phyloP scores from a whole-genome alignment of 1,140 invertebrate species.

The Drosophila punjabiensis region DNA sequence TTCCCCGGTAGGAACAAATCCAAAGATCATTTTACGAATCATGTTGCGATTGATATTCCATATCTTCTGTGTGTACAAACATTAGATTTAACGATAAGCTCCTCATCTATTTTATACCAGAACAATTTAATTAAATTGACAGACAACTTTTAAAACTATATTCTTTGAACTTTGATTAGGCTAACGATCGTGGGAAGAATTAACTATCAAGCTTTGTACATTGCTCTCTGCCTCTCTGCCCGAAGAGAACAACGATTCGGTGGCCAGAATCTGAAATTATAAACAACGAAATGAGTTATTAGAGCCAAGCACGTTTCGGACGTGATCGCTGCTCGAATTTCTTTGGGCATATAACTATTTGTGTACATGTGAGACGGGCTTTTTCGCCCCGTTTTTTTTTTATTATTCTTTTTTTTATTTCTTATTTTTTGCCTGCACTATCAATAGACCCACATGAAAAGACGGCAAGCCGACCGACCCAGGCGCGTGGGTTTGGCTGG shows the following conservation, averaged over 20 bases:
- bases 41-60: slow-evolving; percentile 11
- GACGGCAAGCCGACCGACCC: slow-evolving; percentile 27
- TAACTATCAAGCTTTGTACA: neutral
- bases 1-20: neutral
- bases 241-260: neutral
- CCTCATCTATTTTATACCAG: slow-evolving; percentile 23
- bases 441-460: slow-evolving; percentile 65
- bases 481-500: slow-evolving; percentile 39
- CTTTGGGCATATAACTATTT: slow-evolving; percentile 23
- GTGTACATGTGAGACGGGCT: slow-evolving; percentile 29
- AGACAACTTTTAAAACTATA: neutral
- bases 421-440: slow-evolving; percentile 42
- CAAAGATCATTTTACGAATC: slow-evolving; percentile 16
- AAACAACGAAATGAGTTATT: slow-evolving; percentile 48
- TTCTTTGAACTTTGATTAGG: neutral
- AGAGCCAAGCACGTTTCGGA: slow-evolving; percentile 46
- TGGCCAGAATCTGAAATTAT: slow-evolving; percentile 15
- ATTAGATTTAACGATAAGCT: slow-evolving; percentile 18
- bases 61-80: slow-evolving; percentile 19
- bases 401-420: slow-evolving; percentile 9
- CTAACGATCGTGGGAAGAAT: slow-evolving; percentile 12
- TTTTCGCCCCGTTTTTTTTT: slow-evolving; percentile 42
- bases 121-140: slow-evolving; percentile 22
- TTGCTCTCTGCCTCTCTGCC: slow-evolving; percentile 1
- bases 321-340: slow-evolving; percentile 42